These are phyloP conservation scores for Hipparchia semele DNA, from an alignment of 2,888 invertebrate genomes.

Conservation along the genomic window DNA sequence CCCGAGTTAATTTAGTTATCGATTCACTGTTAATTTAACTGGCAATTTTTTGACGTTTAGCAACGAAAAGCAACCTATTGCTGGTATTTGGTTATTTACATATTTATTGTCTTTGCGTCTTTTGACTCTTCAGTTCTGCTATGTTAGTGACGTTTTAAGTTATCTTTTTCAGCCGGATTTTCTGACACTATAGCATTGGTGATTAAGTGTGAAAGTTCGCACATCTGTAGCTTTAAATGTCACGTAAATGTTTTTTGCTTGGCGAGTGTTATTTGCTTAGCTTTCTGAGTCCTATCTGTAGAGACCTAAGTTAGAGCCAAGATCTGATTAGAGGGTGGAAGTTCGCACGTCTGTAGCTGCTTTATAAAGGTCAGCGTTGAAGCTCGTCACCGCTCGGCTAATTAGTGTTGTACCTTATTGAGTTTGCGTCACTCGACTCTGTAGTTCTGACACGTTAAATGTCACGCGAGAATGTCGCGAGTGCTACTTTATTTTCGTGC, in stretches of 20 bases:
- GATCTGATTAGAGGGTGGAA: not conserved
- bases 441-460: conserved; percentile 27
- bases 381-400: conserved; percentile 41
- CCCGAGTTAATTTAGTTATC: not conserved
- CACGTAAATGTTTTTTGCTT: not conserved
- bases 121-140: not conserved
- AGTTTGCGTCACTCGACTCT: conserved; percentile 27
- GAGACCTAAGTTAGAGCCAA: not conserved
- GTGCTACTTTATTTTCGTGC: conserved; percentile 13
- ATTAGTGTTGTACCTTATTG: conserved; percentile 34
- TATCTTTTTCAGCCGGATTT: too few relatives aligned
- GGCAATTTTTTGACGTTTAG: too few relatives aligned
- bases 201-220: too few relatives aligned
- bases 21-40: not conserved
- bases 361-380: conserved; percentile 47
- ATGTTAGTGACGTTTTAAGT: not conserved
- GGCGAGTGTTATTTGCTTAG: too few relatives aligned
- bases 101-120: too few relatives aligned
- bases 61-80: too few relatives aligned
- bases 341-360: conserved; percentile 24
- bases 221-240: not conserved
- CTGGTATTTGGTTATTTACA: too few relatives aligned
- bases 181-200: too few relatives aligned
- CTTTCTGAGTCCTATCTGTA: not conserved
- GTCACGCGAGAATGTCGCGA: conserved; percentile 21